Evolutionary conservation across 2,113 vertebrate genomes (phyloP), one percentile per base, ranked within the genome.

Genomic region (Xenopus tropicalis): DNA sequence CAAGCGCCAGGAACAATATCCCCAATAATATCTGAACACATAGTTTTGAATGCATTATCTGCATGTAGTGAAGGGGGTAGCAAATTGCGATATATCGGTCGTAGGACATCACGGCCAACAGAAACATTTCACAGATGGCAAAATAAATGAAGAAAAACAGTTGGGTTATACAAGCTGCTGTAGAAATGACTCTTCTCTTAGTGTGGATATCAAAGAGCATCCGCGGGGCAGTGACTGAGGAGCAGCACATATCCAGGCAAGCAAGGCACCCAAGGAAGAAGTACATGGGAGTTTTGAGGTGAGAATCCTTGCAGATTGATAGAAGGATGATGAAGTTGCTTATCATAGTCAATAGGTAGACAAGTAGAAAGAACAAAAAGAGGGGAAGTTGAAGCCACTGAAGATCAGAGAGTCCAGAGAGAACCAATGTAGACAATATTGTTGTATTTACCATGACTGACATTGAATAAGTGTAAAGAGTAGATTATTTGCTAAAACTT

Each of bases 81-180:
- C 75, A 82, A 44, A 83, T 79, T 65, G 82, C 79, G 42, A 77
- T 71, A 3, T 80, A 82, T 11, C 59, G 54, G 70, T 82, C 83
- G 42, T 79, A 76, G 0, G 81, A 80, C 82, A 83, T 84, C 0
- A 78, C 58, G 0, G 81, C 80, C 20, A 83, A 66, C 20, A 83
- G 58, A 37, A 79, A 84, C 46, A 71, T 11, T 5, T 81, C 78
- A 1, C 2, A 70, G 0, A 73, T 78, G 12, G 51, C 70, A 22
- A 83, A 84, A 7, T 46, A 21, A 1, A 68, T 78, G 1, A 81
- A 83, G 51, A 77, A 69, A 0, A 80, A 46, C 21, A 78, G 6
- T 14, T 82, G 80, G 21, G 76, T 48, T 22, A 80, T 1, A 46
- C 82, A 85, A 0, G 57, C 79, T 4, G 19, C 3, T 3, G 78